Base-by-base conservation (phyloP, 2,888 invertebrate species). In the Leptopterna dolabrata region DNA sequence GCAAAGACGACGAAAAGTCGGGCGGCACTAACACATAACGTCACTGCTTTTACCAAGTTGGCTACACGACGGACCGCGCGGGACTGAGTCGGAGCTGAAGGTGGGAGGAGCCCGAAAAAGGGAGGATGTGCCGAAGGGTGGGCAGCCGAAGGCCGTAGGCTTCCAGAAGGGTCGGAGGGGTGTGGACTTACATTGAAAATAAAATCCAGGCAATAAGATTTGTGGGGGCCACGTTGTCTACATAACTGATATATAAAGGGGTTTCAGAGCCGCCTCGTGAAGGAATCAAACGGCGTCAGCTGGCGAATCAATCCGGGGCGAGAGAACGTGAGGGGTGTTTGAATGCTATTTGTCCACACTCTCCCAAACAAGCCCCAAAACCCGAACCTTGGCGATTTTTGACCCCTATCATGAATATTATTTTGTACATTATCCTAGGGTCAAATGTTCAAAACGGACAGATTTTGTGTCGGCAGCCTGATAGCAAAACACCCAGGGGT, bases 21-120 rank as follows among this genome's bases (percentile, higher is more conserved):
- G 43, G 81, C 81, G 81, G 63, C 63, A 70, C 83, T 70, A 83
- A 13, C 83, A 83, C 83, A 83, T 83, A 71, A 83, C 83, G 63
- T 83, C 63, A 83, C 83, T 16, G 70, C 55, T 19, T 43, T 11
- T 30, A 70, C 36, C 63, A 47, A 83, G 83, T 83, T 70, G 83
- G 63, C 30, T 63, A 36, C 36, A 47, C 83, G 70, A 47, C 83
- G 83, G 71, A 83, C 83, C 47, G 83, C 83, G 71, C 83, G 83
- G 63, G 63, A 83, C 83, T 83, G 83, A 83, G 83, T 71, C 19
- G n/a, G 36, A 63, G 83, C 63, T 63, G 36, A 55, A n/a, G 36
- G 83, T 70, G 83, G 83, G 83, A 83, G 83, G 83, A 70, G 83
- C 83, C 63, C 71, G 7, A 11, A 29, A 70, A 47, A 45, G 71